phyloP scores from a whole-genome alignment of 2,797 vertebrate species.

The Mus minutoides region DNA sequence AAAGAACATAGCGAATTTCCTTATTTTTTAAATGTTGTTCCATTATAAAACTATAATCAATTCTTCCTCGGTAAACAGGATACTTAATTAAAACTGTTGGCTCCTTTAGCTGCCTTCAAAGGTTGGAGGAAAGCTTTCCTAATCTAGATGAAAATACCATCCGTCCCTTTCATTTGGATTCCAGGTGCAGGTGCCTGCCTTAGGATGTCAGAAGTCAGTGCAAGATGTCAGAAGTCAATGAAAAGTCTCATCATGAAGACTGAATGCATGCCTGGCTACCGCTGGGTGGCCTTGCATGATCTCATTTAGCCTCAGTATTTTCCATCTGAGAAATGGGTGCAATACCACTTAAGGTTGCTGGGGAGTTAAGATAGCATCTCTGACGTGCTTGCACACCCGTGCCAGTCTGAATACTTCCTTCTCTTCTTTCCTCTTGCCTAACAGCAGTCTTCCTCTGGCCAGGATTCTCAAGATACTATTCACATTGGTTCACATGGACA shows the following conservation, averaged over 20 bases:
- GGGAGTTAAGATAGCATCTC: not conserved
- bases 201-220: not conserved
- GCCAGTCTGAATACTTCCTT: not conserved
- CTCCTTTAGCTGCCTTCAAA: not conserved
- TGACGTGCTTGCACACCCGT: not conserved
- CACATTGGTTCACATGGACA: not conserved
- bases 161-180: not conserved
- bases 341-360: not conserved
- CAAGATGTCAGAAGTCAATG: not conserved
- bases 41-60: not conserved
- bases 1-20: slow-evolving; percentile 3
- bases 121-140: not conserved
- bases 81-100: slow-evolving; percentile 36
- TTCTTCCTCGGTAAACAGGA: not conserved
- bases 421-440: not conserved
- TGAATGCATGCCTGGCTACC: not conserved
- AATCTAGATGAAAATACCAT: not conserved
- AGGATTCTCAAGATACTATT: not conserved
- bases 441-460: not conserved
- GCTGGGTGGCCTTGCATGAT: not conserved
- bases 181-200: not conserved
- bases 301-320: not conserved
- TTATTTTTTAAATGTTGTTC: not conserved
- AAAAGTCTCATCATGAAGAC: not conserved
- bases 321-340: slow-evolving; percentile 6